A percentile compares a stretch with the other conserved stretches of the same genome.
Conservation (phyloP, 2,888 invertebrate species). For the Malthinus seriepunctatus region DNA sequence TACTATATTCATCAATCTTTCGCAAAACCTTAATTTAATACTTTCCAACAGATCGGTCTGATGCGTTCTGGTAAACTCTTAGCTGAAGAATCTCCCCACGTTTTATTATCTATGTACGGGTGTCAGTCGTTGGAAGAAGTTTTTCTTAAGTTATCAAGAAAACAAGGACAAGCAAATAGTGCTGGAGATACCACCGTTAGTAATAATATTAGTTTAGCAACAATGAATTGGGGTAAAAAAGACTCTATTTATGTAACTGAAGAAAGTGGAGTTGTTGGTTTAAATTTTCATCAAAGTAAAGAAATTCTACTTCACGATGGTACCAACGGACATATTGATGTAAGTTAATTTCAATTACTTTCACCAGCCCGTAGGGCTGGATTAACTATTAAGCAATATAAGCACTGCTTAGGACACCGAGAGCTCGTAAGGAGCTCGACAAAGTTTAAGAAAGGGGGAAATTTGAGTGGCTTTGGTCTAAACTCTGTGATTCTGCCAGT, state of each 20-base stretch:
- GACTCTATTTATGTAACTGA: slow-evolving; percentile 84
- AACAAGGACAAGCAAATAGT: slow-evolving; percentile 69
- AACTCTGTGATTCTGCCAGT: no score
- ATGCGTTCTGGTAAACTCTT: slow-evolving; percentile 91
- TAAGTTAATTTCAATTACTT: slow-evolving; percentile 45
- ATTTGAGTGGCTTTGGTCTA: no score
- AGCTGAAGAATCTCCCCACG: slow-evolving; percentile 88
- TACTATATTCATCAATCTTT: no score
- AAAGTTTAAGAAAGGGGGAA: no score
- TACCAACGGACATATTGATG: slow-evolving; percentile 68
- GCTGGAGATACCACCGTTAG: slow-evolving; percentile 58
- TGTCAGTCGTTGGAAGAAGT: slow-evolving; percentile 89
- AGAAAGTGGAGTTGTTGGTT: slow-evolving; percentile 83
- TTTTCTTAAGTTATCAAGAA: slow-evolving; percentile 85
- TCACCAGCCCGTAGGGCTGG: no score
- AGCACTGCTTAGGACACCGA: no score
- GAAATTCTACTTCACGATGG: slow-evolving; percentile 80
- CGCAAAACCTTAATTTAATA: not conserved
- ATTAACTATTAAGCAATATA: no score
- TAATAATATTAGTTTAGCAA: slow-evolving; percentile 79
- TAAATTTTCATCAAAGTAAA: slow-evolving; percentile 90
- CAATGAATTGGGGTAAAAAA: slow-evolving; percentile 79
- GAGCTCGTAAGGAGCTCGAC: no score
- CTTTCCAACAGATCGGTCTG: slow-evolving; percentile 77
- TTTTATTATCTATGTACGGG: slow-evolving; percentile 80